A percentile compares a stretch with the other conserved stretches of the same genome.
Conservation (phyloP, 2,113 vertebrate genomes). For the Melanocharis versteri region DNA sequence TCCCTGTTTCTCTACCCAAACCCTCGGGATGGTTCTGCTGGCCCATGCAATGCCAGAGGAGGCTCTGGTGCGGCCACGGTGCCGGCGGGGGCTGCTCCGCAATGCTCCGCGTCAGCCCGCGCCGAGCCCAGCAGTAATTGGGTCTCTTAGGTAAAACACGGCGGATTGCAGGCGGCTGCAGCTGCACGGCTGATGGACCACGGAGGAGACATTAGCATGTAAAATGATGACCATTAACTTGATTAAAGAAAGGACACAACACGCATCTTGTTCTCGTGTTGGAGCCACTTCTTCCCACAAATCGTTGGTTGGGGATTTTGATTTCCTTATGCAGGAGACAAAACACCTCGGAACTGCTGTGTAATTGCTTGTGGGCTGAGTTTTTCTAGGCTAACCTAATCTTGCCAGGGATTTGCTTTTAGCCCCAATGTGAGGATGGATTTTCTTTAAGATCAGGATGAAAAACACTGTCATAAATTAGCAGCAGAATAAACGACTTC, state of each 20-base stretch:
- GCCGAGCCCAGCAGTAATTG: neutral
- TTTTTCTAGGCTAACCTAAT: slow-evolving; percentile 50
- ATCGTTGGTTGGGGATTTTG: slow-evolving; percentile 24
- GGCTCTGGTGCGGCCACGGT: accelerated
- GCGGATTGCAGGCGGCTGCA: neutral
- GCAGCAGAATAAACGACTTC: neutral
- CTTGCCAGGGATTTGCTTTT: slow-evolving; percentile 28
- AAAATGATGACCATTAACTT: slow-evolving; percentile 57
- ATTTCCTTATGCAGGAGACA: slow-evolving; percentile 22
- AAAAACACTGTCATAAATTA: neutral
- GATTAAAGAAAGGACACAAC: slow-evolving; percentile 56
- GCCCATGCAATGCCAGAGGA: neutral
- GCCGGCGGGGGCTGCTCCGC: neutral
- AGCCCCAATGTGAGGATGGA: neutral
- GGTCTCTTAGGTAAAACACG: slow-evolving; percentile 23
- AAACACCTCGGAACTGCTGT: neutral
- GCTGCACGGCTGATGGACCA: slow-evolving; percentile 16
- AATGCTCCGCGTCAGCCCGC: neutral
- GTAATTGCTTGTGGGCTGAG: slow-evolving; percentile 16
- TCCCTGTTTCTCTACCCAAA: neutral
- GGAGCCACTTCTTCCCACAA: neutral
- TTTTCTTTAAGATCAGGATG: neutral
- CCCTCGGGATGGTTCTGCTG: neutral
- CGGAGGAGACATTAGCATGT: slow-evolving; percentile 34
- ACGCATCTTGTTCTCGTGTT: neutral